A percentile compares a stretch with the other conserved stretches of the same genome.
Conservation (phyloP, 1,140 invertebrate species). For the Acromyrmex echinatior region DNA sequence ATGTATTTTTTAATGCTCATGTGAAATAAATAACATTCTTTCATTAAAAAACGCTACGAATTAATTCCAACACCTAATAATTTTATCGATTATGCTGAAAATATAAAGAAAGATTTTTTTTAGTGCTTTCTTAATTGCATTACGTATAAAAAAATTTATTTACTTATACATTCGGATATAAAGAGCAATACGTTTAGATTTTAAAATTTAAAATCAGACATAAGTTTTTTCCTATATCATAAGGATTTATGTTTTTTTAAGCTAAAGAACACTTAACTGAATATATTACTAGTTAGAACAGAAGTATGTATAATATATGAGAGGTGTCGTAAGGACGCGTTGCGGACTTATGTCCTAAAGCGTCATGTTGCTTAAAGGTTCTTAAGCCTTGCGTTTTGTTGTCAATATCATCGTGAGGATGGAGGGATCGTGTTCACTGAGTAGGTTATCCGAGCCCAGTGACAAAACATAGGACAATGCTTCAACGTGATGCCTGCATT, state of each 20-base stretch:
- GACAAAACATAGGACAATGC: constrained; percentile 33
- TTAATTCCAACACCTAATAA: no score
- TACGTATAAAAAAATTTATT: background rate
- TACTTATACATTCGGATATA: background rate
- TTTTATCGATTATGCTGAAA: no score
- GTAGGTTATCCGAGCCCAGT: constrained; percentile 32
- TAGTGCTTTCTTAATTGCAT: background rate
- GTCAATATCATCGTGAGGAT: constrained; percentile 17
- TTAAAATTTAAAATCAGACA: background rate
- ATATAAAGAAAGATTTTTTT: no score
- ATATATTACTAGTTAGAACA: constrained; percentile 56
- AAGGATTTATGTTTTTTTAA: background rate
- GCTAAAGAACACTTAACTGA: background rate
- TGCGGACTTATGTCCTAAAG: constrained; percentile 45
- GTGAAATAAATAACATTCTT: no score
- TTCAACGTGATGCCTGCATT: constrained; percentile 13
- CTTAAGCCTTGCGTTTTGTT: constrained; percentile 55
- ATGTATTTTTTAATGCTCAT: no score
- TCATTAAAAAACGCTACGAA: no score
- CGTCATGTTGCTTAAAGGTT: constrained; percentile 61
- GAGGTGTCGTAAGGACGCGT: constrained; percentile 63
- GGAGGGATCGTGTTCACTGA: constrained; percentile 54
- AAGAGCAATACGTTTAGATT: background rate
- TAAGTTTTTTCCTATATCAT: background rate
- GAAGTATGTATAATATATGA: background rate